Conservation (phyloP, 2,797 vertebrate species). For the Loris lydekkerianus region DNA sequence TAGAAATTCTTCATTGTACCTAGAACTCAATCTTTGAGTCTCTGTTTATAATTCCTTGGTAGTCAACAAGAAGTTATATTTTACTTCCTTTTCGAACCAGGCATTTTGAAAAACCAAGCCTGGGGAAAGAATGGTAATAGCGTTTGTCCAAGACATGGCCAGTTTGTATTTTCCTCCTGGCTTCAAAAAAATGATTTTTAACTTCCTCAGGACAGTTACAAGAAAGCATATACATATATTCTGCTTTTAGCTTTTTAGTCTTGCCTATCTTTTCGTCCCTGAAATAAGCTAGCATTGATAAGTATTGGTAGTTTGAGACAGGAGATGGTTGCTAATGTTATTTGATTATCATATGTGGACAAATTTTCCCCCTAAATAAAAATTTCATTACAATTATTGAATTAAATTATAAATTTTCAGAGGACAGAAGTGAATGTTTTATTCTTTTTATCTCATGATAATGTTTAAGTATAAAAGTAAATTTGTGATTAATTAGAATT, state of each 20-base stretch:
- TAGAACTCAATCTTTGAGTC: background rate
- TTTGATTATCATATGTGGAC: background rate
- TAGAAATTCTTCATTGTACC: background rate
- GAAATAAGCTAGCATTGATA: conserved; percentile 21
- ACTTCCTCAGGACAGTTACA: background rate
- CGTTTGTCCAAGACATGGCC: background rate
- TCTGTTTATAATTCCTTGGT: background rate
- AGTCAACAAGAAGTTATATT: background rate
- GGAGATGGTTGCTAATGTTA: background rate
- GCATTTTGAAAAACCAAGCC: background rate
- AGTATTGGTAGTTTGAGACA: background rate
- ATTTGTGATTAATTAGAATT: conserved; percentile 30
- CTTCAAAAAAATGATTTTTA: background rate
- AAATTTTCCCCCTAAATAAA: background rate
- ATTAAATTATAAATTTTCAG: conserved; percentile 38
- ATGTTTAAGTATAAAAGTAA: conserved; percentile 24
- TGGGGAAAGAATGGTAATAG: background rate
- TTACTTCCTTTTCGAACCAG: background rate
- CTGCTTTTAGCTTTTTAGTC: background rate
- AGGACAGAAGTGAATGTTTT: background rate
- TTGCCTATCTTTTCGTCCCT: background rate
- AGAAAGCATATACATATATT: background rate
- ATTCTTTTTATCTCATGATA: background rate
- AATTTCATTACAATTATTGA: background rate
- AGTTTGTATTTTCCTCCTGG: background rate